phyloP scores from a whole-genome alignment of 2,113 vertebrate genomes.

The Megatriorchis doriae region DNA sequence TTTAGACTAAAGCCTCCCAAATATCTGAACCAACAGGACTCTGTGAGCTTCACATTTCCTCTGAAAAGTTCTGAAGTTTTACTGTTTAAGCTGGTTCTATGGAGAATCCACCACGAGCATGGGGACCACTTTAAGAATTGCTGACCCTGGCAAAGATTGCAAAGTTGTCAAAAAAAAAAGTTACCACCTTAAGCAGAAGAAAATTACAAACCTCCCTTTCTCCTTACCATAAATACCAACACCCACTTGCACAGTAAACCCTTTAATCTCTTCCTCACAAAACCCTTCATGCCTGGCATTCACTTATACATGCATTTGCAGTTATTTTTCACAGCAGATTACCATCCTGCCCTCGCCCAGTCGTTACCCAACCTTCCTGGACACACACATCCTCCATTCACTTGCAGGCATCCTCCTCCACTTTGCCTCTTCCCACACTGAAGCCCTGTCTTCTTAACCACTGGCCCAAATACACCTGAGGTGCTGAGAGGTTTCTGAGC shows the following conservation, averaged over 20 bases:
- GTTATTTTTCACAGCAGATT: constrained; percentile 16
- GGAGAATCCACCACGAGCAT: neutral
- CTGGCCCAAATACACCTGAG: neutral
- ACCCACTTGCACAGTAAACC: constrained; percentile 1
- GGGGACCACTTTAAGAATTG: neutral
- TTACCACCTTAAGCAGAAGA: neutral
- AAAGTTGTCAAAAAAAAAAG: neutral
- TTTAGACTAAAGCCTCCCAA: neutral
- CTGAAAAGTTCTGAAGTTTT: neutral
- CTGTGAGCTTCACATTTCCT: neutral
- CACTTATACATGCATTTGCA: neutral
- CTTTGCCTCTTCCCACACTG: neutral
- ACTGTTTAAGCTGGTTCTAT: neutral
- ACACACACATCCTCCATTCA: neutral
- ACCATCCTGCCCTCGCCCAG: neutral
- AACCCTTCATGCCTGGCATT: constrained; percentile 4
- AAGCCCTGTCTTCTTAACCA: neutral
- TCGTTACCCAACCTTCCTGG: neutral
- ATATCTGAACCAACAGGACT: neutral
- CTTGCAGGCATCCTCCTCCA: neutral
- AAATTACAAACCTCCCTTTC: neutral
- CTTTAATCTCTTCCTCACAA: constrained; percentile 22
- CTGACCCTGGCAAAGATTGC: neutral
- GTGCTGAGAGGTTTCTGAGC: neutral
- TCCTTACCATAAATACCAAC: constrained; percentile 12